Evolutionary conservation across 2,113 vertebrate species (phyloP).

Genomic region (Shinisaurus crocodilurus): DNA sequence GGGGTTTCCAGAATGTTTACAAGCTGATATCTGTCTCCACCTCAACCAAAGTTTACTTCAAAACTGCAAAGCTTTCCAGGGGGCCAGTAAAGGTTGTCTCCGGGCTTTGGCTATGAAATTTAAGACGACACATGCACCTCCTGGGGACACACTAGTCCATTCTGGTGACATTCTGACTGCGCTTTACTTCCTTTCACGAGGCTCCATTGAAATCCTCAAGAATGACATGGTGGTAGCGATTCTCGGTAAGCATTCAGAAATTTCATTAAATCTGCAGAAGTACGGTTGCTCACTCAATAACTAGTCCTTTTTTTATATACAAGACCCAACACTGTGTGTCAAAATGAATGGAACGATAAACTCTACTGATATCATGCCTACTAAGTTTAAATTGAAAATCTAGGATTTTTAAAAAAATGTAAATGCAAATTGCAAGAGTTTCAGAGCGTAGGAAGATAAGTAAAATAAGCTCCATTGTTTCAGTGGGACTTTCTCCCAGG

Average conservation of each 20-base stretch:
- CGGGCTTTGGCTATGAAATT: constrained; percentile 97
- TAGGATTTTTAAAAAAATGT: not conserved
- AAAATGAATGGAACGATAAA: not conserved
- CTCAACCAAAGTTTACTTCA: constrained; percentile 93
- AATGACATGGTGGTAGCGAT: constrained; percentile 98
- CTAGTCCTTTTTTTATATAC: not conserved
- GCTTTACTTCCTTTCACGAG: constrained; percentile 95
- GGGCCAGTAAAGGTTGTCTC: constrained; percentile 97
- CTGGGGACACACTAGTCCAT: constrained; percentile 97
- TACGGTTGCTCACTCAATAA: not conserved
- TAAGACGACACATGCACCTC: constrained; percentile 95
- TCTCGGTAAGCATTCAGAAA: constrained; percentile 84
- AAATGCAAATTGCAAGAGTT: not conserved
- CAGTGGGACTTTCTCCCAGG: no score
- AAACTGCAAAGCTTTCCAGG: constrained; percentile 93
- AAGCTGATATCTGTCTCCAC: constrained; percentile 98
- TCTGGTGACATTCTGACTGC: constrained; percentile 94
- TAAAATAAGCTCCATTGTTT: not conserved
- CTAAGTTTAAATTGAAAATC: not conserved
- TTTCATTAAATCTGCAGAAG: constrained; percentile 11
- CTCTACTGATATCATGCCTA: not conserved
- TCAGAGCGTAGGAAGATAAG: not conserved
- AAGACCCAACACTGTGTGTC: not conserved
- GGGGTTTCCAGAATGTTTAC: constrained; percentile 98
- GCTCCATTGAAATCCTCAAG: constrained; percentile 98